Base-by-base conservation (phyloP, 2,113 vertebrate species). In the Isichthys henryi region DNA sequence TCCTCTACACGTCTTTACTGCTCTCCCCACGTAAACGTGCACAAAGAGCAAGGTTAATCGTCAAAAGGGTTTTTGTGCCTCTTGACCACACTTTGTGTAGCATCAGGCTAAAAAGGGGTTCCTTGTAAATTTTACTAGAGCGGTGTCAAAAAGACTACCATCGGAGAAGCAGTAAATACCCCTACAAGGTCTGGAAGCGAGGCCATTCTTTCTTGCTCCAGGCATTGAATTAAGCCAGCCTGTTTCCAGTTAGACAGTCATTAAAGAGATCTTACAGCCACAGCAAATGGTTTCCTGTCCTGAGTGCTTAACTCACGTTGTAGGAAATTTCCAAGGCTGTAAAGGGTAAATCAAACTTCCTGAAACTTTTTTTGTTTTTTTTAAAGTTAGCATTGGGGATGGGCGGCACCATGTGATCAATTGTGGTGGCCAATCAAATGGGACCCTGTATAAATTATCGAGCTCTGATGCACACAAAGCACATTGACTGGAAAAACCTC, bases 191-290 rank as follows among this genome's bases (percentile, higher is more conserved):
- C 96, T 97, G 97, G 96, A 97, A 97, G 95, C 95, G 95, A 95
- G 94, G 95, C 95, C 95, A 96, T 97, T 96, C 96, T 95, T 95
- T 96, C 94, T 97, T 96, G 97, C 97, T 97, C 3, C 94, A 94
- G 97, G 97, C 98, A 96, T 95, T 95, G 95, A 97, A 97, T 97
- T 97, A 97, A 96, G 93, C 95, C 95, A 90, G 97, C 95, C 97
- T 99, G 98, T 97, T 99, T 98, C 97, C 97, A 97, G 97, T 99
- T 99, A 98, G 97, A 95, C 96, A 96, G 97, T 97, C 97, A 98
- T 99, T 99, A 98, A 97, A 97, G 96, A 98, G 97, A 98, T 98
- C 98, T 99, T 97, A 99, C 96, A 93, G 97, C 95, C 96, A 93
- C 93, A 95, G 96, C 95, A 97, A 99, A 98, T 97, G 96, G 97